These are phyloP conservation scores for Sebastes elongatus DNA, from an alignment of 2,797 vertebrate species.

Conservation along the genomic window DNA sequence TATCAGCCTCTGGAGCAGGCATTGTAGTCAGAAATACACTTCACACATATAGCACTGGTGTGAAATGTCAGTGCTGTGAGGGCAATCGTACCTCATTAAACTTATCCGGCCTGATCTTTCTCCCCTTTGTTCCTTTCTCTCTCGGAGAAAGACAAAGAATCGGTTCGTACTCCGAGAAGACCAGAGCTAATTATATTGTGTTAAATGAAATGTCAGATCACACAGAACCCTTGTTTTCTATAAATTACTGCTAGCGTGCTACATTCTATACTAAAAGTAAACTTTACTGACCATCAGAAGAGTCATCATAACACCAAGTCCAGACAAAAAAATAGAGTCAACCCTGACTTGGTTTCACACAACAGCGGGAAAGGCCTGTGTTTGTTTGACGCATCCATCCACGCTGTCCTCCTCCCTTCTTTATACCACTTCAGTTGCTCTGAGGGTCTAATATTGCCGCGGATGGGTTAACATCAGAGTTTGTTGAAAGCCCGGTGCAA, in stretches of 20 bases:
- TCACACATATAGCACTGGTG: conserved; percentile 1
- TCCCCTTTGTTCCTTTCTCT: neutral
- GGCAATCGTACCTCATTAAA: conserved; percentile 18
- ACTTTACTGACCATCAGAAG: too few relatives aligned
- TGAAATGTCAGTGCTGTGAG: conserved; percentile 41
- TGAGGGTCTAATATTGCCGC: too few relatives aligned
- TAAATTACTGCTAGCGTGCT: neutral
- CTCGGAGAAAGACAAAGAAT: neutral
- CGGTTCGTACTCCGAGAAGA: neutral
- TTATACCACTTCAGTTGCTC: too few relatives aligned
- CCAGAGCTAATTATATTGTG: neutral
- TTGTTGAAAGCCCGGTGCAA: too few relatives aligned
- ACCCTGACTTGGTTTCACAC: too few relatives aligned
- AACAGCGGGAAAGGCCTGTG: too few relatives aligned
- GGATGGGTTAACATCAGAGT: too few relatives aligned
- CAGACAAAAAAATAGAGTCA: neutral
- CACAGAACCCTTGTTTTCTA: neutral
- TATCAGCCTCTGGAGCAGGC: conserved; percentile 6
- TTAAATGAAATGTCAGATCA: neutral
- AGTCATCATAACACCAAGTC: neutral
- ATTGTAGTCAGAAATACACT: conserved; percentile 4
- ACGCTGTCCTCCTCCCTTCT: too few relatives aligned
- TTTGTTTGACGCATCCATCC: too few relatives aligned
- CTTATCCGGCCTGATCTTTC: neutral
- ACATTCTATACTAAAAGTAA: neutral